A percentile compares a stretch with the other conserved stretches of the same genome.
Evolutionary conservation across 2,888 invertebrate genomes (phyloP).

Genomic region (Pterostichus madidus): DNA sequence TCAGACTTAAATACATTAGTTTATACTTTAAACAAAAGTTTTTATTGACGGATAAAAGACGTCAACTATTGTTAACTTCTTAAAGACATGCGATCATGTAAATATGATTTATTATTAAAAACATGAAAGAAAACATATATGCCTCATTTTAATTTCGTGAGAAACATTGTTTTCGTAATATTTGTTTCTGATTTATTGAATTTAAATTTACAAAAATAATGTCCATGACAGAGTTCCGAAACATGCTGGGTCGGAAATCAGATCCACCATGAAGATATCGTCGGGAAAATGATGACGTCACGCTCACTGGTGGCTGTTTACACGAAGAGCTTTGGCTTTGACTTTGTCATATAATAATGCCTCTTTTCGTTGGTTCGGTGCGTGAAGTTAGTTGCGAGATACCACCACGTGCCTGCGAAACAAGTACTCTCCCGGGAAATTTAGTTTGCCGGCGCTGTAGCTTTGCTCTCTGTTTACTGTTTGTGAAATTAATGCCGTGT

Average conservation of each 20-base stretch:
- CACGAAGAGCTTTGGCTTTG: neutral
- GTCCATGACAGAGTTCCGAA: too few species aligned
- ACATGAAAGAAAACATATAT: too few species aligned
- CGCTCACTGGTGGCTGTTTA: constrained; percentile 21
- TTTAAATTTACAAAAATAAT: too few species aligned
- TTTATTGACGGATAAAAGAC: too few species aligned
- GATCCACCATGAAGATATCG: constrained; percentile 1
- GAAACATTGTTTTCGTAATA: too few species aligned
- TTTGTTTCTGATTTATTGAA: too few species aligned
- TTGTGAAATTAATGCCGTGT: constrained; percentile 22
- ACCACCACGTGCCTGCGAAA: constrained; percentile 18
- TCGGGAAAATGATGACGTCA: constrained; percentile 27
- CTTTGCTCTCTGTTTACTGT: constrained; percentile 31
- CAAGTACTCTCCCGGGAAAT: constrained; percentile 43
- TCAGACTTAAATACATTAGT: too few species aligned
- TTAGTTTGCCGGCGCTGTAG: constrained; percentile 29
- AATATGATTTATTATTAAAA: too few species aligned
- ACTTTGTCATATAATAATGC: constrained; percentile 1
- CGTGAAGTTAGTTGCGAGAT: constrained; percentile 34
- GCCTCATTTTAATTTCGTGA: too few species aligned
- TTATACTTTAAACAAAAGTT: too few species aligned
- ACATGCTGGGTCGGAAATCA: neutral
- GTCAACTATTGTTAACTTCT: too few species aligned
- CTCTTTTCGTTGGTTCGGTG: constrained; percentile 26
- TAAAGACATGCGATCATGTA: too few species aligned